Evolutionary conservation across 2,888 invertebrate species (phyloP).

Genomic region (Taenaris catops): DNA sequence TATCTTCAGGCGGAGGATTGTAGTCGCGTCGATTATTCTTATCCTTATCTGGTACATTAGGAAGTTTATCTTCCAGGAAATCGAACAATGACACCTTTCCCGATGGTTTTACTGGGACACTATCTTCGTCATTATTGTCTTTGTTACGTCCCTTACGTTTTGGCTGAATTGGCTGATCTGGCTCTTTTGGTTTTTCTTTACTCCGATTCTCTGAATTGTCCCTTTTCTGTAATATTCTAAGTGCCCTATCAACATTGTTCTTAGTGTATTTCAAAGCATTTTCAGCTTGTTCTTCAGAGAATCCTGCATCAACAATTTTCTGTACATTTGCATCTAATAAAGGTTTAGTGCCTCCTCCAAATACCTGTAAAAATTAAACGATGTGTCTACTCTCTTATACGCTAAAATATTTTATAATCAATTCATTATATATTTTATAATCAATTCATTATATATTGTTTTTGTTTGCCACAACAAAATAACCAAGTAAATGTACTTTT

Average conservation of each 20-base stretch:
- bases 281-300: slow-evolving; percentile 87
- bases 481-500: no score
- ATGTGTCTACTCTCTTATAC: no score
- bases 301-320: slow-evolving; percentile 89
- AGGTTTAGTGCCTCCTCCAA: slow-evolving; percentile 83
- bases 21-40: slow-evolving; percentile 50
- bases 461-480: no score
- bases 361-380: no score
- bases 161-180: slow-evolving; percentile 54
- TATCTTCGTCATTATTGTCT: slow-evolving; percentile 75
- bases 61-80: slow-evolving; percentile 90
- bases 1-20: slow-evolving; percentile 43
- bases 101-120: slow-evolving; percentile 84
- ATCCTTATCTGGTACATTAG: slow-evolving; percentile 73
- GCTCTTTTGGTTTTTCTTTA: slow-evolving; percentile 64
- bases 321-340: slow-evolving; percentile 87
- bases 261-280: slow-evolving; percentile 84
- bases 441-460: no score
- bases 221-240: slow-evolving; percentile 82
- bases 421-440: no score
- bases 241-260: slow-evolving; percentile 87
- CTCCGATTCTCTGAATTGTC: slow-evolving; percentile 67
- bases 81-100: slow-evolving; percentile 90
- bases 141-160: slow-evolving; percentile 72
- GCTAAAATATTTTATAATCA: no score